A percentile compares a stretch with the other conserved stretches of the same genome.
phyloP scores from a whole-genome alignment of 1,140 invertebrate genomes.

The Carcinoscorpius rotundicauda region DNA sequence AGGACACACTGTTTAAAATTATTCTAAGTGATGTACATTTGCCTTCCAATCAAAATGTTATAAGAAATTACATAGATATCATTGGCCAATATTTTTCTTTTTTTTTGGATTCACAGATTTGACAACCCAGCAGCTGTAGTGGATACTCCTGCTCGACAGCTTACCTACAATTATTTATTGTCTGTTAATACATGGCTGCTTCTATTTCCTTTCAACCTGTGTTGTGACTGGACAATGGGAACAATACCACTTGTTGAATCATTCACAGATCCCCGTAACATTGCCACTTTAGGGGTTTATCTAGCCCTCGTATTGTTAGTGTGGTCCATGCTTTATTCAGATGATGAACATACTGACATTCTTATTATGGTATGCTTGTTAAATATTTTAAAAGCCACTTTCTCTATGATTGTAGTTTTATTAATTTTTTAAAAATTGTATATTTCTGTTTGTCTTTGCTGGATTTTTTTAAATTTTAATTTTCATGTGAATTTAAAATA shows the following conservation, averaged over 20 bases:
- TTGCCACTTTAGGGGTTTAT: constrained; percentile 66
- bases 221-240: constrained; percentile 98
- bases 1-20: too few species aligned
- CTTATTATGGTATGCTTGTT: constrained; percentile 6
- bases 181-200: constrained; percentile 83
- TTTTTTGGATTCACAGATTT: constrained; percentile 45
- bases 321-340: constrained; percentile 6
- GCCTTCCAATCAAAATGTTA: too few species aligned
- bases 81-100: too few species aligned
- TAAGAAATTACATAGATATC: too few species aligned
- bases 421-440: too few species aligned
- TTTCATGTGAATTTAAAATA: too few species aligned
- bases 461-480: too few species aligned
- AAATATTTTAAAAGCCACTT: too few species aligned
- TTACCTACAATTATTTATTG: constrained; percentile 87
- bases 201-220: constrained; percentile 73
- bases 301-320: constrained; percentile 37
- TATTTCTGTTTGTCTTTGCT: too few species aligned
- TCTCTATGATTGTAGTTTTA: too few species aligned
- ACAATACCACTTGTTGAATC: constrained; percentile 75
- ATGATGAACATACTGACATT: constrained; percentile 13
- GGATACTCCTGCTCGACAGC: constrained; percentile 58
- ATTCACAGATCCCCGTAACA: constrained; percentile 65
- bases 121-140: constrained; percentile 84
- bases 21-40: too few species aligned